Conservation (phyloP, 2,113 vertebrate genomes). For the Alligator sinensis region DNA sequence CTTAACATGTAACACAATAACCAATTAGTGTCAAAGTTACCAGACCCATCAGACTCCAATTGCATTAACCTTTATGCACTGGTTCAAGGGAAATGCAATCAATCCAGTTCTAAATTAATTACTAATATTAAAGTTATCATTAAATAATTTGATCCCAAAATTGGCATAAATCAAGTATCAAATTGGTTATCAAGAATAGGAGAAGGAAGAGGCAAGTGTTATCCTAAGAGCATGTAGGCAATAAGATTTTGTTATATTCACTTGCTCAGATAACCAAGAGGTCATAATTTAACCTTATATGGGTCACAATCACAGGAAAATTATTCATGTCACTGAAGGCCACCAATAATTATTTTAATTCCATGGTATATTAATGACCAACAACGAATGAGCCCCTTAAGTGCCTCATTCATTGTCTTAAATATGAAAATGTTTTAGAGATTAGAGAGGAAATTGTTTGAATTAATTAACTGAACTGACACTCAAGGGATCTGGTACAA, state of each 20-base stretch:
- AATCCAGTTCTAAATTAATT: conserved; percentile 79
- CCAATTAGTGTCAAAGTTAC: conserved; percentile 82
- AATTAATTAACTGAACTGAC: conserved; percentile 85
- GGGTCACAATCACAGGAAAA: conserved; percentile 62
- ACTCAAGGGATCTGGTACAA: conserved; percentile 80
- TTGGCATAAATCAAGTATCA: conserved; percentile 74
- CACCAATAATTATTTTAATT: conserved; percentile 79
- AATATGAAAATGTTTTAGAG: conserved; percentile 87
- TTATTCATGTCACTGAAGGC: conserved; percentile 73
- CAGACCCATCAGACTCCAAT: conserved; percentile 69
- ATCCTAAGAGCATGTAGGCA: conserved; percentile 52
- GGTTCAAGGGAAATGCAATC: conserved; percentile 78
- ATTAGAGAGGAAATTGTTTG: conserved; percentile 84
- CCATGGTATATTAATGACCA: conserved; percentile 81
- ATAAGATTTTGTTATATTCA: conserved; percentile 69
- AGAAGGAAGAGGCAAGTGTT: conserved; percentile 22
- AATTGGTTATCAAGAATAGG: conserved; percentile 61
- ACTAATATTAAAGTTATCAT: conserved; percentile 81
- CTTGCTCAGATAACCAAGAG: conserved; percentile 49
- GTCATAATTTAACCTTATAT: conserved; percentile 76
- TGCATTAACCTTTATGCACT: conserved; percentile 80
- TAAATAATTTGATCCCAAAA: conserved; percentile 79
- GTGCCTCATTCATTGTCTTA: conserved; percentile 84
- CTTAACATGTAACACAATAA: conserved; percentile 77
- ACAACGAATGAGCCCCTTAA: conserved; percentile 79